A percentile compares a stretch with the other conserved stretches of the same genome.
phyloP scores from a whole-genome alignment of 2,113 vertebrate genomes.

The Laterallus jamaicensis region DNA sequence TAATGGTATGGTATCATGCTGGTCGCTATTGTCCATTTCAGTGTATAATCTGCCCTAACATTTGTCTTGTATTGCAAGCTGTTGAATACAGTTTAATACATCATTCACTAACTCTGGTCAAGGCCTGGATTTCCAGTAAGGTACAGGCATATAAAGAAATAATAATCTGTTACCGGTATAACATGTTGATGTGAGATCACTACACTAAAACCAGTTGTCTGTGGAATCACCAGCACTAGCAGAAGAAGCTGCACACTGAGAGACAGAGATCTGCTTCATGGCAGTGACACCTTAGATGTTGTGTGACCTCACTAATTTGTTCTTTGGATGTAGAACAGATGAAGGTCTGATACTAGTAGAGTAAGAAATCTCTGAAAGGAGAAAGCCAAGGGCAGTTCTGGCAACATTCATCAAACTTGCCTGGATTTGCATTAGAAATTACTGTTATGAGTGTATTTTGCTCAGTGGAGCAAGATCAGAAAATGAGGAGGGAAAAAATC shows the following conservation, averaged over 20 bases:
- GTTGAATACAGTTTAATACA: not conserved
- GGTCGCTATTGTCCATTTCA: not conserved
- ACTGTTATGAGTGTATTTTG: not conserved
- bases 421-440: not conserved
- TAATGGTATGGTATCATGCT: not conserved
- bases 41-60: not conserved
- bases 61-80: not conserved
- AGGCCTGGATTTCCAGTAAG: not conserved
- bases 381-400: not conserved
- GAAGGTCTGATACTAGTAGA: not conserved
- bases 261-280: not conserved
- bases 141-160: not conserved
- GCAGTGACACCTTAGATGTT: not conserved
- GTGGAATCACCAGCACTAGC: not conserved
- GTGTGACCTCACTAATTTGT: not conserved
- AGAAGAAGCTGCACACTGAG: not conserved
- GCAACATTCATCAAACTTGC: not conserved
- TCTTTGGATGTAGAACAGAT: not conserved
- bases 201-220: not conserved
- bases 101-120: not conserved
- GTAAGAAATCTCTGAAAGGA: not conserved
- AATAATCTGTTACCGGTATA: not conserved
- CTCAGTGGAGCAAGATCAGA: not conserved
- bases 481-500: not conserved
- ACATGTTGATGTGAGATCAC: rapidly evolving